A percentile compares a stretch with the other conserved stretches of the same genome.
These are phyloP conservation scores for Chloroceryle inda DNA, from an alignment of 2,797 vertebrate genomes.

Conservation along the genomic window DNA sequence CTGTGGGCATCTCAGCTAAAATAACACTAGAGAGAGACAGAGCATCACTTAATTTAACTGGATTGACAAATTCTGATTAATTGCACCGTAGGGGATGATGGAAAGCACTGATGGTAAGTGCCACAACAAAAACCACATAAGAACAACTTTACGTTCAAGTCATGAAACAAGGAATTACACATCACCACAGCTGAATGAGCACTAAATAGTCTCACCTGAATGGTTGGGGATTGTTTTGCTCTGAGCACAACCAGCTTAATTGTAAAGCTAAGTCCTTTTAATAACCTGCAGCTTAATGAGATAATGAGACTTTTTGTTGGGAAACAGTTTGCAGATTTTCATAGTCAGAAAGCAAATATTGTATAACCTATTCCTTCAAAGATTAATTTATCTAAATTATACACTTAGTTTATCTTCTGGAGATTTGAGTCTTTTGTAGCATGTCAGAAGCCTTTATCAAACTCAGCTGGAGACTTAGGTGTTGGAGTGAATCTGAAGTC, in stretches of 20 bases:
- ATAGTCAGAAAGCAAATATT: neutral
- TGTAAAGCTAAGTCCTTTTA: slow-evolving; percentile 20
- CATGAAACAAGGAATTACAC: neutral
- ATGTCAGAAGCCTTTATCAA: neutral
- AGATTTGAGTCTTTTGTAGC: neutral
- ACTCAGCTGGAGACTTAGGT: neutral
- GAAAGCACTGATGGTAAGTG: neutral
- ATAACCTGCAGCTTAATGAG: neutral
- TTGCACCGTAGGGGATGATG: neutral
- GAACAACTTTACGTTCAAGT: neutral
- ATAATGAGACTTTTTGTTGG: neutral
- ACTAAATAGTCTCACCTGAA: slow-evolving; percentile 2
- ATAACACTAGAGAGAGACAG: neutral
- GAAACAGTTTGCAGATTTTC: neutral
- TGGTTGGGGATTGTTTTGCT: neutral
- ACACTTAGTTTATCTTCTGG: neutral
- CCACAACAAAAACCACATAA: neutral
- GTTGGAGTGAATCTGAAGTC: neutral
- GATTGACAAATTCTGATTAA: neutral
- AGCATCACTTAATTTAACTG: neutral
- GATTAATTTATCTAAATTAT: slow-evolving; percentile 8
- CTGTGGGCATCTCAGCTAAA: neutral
- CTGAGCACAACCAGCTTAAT: neutral
- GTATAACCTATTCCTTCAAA: neutral
- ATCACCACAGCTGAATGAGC: neutral